Evolutionary conservation across 2,113 vertebrate species (phyloP).

Genomic region (Coptodon bakossiorum): DNA sequence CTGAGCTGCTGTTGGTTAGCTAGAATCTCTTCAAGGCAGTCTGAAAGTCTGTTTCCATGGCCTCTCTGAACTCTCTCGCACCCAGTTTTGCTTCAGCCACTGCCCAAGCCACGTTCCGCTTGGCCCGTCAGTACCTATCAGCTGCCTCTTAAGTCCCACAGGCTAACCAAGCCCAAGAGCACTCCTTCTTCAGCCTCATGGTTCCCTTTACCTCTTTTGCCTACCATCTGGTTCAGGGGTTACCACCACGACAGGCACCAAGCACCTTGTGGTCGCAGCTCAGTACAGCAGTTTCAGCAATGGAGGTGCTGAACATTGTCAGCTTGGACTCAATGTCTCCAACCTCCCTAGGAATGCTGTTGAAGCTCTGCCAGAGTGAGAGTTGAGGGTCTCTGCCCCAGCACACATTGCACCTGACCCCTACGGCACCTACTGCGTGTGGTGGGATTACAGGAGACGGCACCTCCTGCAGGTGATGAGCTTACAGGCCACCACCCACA

Average conservation of each 20-base stretch:
- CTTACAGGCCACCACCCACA: neutral
- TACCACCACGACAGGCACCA: neutral
- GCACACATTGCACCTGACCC: neutral
- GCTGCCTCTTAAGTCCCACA: neutral
- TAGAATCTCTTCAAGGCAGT: neutral
- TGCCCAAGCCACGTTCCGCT: neutral
- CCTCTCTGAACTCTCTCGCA: neutral
- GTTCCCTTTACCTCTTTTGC: neutral
- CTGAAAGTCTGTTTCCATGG: neutral
- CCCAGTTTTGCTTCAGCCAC: neutral
- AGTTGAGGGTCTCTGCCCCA: neutral
- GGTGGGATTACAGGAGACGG: neutral
- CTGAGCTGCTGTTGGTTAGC: neutral
- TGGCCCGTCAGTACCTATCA: neutral
- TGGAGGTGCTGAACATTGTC: neutral
- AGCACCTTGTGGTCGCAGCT: neutral
- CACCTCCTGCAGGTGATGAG: neutral
- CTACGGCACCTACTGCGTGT: neutral
- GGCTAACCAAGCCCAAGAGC: neutral
- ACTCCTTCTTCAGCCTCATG: neutral
- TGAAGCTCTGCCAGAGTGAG: neutral
- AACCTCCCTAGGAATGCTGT: neutral
- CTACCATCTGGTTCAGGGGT: neutral
- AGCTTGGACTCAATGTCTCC: neutral
- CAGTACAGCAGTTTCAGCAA: neutral